Conservation (phyloP, 2,888 invertebrate genomes). For the Poecilus cupreus region DNA sequence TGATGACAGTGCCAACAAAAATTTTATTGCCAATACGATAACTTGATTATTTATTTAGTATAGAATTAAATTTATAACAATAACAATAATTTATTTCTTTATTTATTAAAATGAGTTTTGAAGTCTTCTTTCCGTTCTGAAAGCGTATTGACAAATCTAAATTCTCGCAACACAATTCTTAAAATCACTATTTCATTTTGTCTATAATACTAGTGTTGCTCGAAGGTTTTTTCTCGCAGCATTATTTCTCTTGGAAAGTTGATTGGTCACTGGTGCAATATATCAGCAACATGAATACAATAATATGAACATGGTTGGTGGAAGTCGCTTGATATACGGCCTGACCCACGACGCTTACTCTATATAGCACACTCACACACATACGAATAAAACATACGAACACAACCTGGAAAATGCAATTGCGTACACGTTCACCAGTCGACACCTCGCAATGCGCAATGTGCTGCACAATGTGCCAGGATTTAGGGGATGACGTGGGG, state of each 20-base stretch:
- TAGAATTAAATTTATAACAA: no score
- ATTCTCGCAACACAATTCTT: no score
- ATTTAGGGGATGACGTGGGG: not conserved
- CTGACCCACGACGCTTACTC: not conserved
- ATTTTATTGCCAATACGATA: no score
- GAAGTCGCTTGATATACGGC: not conserved
- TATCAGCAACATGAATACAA: constrained; percentile 16
- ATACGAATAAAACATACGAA: constrained; percentile 18
- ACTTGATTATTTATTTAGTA: no score
- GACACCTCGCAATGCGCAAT: not conserved
- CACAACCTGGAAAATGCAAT: constrained; percentile 35
- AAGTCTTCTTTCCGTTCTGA: no score
- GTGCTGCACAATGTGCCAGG: not conserved
- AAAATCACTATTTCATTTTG: no score
- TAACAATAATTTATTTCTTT: no score
- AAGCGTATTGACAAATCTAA: no score
- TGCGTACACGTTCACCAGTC: constrained; percentile 8
- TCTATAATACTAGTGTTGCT: no score
- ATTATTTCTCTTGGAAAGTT: not conserved
- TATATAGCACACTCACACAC: not conserved
- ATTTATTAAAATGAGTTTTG: no score
- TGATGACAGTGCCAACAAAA: no score
- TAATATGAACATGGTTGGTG: constrained; percentile 18
- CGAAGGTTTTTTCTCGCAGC: no score
- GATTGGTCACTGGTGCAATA: not conserved